Evolutionary conservation across 2,113 vertebrate species (phyloP), one percentile per base, ranked within the genome.

Genomic region (Tragelaphus buxtoni): DNA sequence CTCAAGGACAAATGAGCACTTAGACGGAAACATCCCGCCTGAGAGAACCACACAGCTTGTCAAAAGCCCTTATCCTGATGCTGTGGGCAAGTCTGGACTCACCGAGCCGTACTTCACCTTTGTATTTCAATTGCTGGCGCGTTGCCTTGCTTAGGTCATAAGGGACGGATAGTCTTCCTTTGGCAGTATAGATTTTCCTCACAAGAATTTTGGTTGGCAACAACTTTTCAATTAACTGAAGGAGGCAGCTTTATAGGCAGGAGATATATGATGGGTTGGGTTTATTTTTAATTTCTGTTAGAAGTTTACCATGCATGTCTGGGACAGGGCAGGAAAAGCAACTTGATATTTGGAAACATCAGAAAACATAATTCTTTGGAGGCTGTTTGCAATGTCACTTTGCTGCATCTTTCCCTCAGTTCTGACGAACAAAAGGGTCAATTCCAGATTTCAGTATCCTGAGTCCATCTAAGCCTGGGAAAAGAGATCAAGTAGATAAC

Each of bases 161-260:
- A 39, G 63, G 81, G 17, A 90, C 28, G 39, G 58, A 47, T 1
- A 47, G 69, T 16, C 10, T 94, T 89, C 83, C 91, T 91, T 61
- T 60, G 39, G 24, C 87, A 83, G 47, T 28, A 39, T 63, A 55
- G 92, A 22, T 88, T 96, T 88, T 92, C 49, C 63, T 89, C 88
- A 96, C 7, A 63, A 87, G 61, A 74, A 28, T 96, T 47, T 89
- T 82, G 77, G 55, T 47, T 97, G 56, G 55, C 51, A 97, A 63
- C 42, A 94, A 90, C 39, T 96, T 88, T 93, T 77, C 47, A 39
- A 39, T 72, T 92, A 92, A 96, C 53, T 16, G 3, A 51, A 87
- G 7, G 28, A 77, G 39, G 51, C 35, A 39, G 58, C 28, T 91
- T 97, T 91, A 96, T 0, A 90, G 74, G 13, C 53, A 84, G 42